phyloP scores from a whole-genome alignment of 1,140 invertebrate species.

The Metaphire vulgaris region DNA sequence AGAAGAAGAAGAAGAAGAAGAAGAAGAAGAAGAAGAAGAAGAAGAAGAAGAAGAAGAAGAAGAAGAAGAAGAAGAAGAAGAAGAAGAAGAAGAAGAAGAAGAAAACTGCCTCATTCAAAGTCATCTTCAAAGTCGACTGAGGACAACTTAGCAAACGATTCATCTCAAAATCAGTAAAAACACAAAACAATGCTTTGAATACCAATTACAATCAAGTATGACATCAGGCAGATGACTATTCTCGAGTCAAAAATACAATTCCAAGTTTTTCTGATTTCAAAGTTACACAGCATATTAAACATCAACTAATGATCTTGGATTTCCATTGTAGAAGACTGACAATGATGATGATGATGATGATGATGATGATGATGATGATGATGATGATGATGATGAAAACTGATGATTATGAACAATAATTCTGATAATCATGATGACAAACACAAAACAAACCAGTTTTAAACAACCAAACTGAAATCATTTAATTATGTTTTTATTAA shows the following conservation, averaged over 20 bases:
- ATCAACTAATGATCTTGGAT: too few species aligned
- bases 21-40: slow-evolving; percentile 9
- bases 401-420: neutral
- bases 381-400: neutral
- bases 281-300: too few species aligned
- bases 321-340: too few species aligned
- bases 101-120: slow-evolving; percentile 3
- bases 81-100: slow-evolving; percentile 9
- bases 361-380: slow-evolving; percentile 2
- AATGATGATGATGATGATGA: slow-evolving; percentile 1
- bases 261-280: too few species aligned
- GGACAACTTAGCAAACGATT: too few species aligned
- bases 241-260: too few species aligned
- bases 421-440: neutral
- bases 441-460: neutral
- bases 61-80: slow-evolving; percentile 9
- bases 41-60: slow-evolving; percentile 9
- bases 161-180: too few species aligned
- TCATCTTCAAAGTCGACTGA: too few species aligned
- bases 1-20: slow-evolving; percentile 9
- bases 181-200: too few species aligned
- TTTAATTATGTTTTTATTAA: neutral
- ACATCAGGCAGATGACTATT: too few species aligned
- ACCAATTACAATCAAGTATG: too few species aligned
- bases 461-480: neutral